These are phyloP conservation scores for Champsocephalus esox DNA, from an alignment of 2,797 vertebrate species.

Conservation along the genomic window DNA sequence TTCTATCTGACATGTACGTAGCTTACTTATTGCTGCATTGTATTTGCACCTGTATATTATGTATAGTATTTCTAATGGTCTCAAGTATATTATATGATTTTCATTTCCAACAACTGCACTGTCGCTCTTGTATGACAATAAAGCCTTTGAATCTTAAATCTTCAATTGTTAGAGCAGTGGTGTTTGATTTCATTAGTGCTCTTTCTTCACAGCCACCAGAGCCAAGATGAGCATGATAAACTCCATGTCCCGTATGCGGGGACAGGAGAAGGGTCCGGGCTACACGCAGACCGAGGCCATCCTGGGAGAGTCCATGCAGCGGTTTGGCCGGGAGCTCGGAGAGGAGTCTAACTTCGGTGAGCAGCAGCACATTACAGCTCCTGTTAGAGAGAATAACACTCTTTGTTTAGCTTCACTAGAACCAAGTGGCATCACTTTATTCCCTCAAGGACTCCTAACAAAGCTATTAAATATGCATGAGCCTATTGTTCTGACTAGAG, in stretches of 20 bases:
- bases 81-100: too few species aligned
- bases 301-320: conserved; percentile 95
- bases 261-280: conserved; percentile 96
- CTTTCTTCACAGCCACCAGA: conserved; percentile 89
- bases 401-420: conserved; percentile 26
- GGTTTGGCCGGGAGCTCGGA: conserved; percentile 94
- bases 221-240: conserved; percentile 99
- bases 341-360: conserved; percentile 97
- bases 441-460: conserved; percentile 23
- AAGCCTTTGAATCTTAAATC: too few species aligned
- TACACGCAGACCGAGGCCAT: conserved; percentile 95
- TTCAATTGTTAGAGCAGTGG: not conserved
- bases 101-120: too few species aligned
- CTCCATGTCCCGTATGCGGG: conserved; percentile 98
- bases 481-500: conserved; percentile 23
- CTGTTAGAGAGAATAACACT: not conserved
- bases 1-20: too few species aligned
- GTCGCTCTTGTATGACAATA: too few species aligned
- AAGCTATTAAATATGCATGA: conserved; percentile 48
- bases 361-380: conserved; percentile 29
- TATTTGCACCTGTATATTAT: too few species aligned
- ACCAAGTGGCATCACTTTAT: conserved; percentile 28
- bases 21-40: too few species aligned
- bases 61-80: too few species aligned
- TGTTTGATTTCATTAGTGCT: conserved; percentile 4